These are phyloP conservation scores for Pseudorhombus dupliciocellatus DNA, from an alignment of 2,113 vertebrate genomes.

Conservation along the genomic window DNA sequence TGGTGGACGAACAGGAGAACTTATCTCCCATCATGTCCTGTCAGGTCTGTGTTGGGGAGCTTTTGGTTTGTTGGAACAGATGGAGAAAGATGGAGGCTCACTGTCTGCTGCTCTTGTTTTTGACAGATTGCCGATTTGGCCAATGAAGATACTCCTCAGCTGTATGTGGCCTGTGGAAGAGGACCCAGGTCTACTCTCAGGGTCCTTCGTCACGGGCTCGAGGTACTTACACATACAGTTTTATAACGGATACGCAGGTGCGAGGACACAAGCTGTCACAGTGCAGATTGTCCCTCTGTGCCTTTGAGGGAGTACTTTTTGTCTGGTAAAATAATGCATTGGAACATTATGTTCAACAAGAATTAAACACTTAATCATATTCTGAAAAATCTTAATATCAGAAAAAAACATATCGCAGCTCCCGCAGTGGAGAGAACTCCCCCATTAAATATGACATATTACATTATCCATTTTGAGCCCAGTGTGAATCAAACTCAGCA, in stretches of 20 bases:
- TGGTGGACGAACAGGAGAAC: slow-evolving; percentile 96
- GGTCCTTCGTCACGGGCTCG: slow-evolving; percentile 94
- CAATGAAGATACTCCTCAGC: slow-evolving; percentile 96
- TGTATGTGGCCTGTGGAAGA: slow-evolving; percentile 94
- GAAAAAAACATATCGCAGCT: too few relatives aligned
- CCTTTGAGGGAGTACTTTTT: too few relatives aligned
- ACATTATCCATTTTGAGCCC: too few relatives aligned
- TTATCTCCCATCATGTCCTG: slow-evolving; percentile 97
- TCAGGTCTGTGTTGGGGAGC: slow-evolving; percentile 80
- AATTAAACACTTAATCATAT: too few relatives aligned
- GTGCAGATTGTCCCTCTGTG: too few relatives aligned
- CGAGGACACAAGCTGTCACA: too few relatives aligned
- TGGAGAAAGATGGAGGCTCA: background rate
- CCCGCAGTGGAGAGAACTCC: too few relatives aligned
- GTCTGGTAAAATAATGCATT: too few relatives aligned
- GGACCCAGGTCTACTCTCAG: slow-evolving; percentile 93
- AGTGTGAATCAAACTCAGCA: too few relatives aligned
- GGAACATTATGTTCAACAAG: too few relatives aligned
- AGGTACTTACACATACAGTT: slow-evolving; percentile 79
- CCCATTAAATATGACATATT: too few relatives aligned
- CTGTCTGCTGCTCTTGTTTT: background rate
- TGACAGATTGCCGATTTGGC: slow-evolving; percentile 96
- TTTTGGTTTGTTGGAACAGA: background rate
- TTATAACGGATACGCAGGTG: background rate
- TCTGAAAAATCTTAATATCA: too few relatives aligned